Conservation (phyloP, 2,888 invertebrate genomes). For the Trissolcus japonicus region DNA sequence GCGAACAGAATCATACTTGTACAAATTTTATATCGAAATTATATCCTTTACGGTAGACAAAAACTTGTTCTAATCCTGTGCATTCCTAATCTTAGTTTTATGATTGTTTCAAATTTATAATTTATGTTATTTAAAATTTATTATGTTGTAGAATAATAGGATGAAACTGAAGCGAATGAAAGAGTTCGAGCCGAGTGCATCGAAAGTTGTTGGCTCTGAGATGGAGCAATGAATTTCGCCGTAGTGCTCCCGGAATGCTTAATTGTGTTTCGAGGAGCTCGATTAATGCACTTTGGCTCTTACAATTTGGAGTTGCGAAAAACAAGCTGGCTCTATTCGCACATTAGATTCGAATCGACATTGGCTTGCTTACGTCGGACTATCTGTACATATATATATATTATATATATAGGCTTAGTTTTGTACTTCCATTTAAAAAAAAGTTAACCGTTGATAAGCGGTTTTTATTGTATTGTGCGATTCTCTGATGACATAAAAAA, state of each 20-base stretch:
- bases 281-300: conserved; percentile 34
- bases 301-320: conserved; percentile 21
- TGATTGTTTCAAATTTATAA: not conserved
- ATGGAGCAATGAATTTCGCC: conserved; percentile 43
- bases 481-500: conserved; percentile 43
- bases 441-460: conserved; percentile 42
- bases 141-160: not conserved
- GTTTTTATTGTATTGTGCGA: conserved; percentile 44
- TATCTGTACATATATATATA: conserved; percentile 67
- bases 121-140: not conserved
- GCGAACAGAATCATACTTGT: conserved; percentile 30
- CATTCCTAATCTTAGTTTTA: too few species aligned
- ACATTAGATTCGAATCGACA: conserved; percentile 50
- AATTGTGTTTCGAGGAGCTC: conserved; percentile 16
- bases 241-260: conserved; percentile 26
- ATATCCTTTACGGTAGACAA: too few species aligned
- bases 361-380: conserved; percentile 61
- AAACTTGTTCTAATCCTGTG: not conserved
- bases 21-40: not conserved
- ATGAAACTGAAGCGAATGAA: too few species aligned
- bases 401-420: conserved; percentile 69
- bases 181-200: conserved; percentile 17
- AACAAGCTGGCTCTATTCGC: conserved; percentile 31
- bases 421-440: conserved; percentile 65
- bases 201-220: conserved; percentile 41